A percentile compares a stretch with the other conserved stretches of the same genome.
Evolutionary conservation across 2,888 invertebrate genomes (phyloP).

Genomic region (Apoda limacodes): DNA sequence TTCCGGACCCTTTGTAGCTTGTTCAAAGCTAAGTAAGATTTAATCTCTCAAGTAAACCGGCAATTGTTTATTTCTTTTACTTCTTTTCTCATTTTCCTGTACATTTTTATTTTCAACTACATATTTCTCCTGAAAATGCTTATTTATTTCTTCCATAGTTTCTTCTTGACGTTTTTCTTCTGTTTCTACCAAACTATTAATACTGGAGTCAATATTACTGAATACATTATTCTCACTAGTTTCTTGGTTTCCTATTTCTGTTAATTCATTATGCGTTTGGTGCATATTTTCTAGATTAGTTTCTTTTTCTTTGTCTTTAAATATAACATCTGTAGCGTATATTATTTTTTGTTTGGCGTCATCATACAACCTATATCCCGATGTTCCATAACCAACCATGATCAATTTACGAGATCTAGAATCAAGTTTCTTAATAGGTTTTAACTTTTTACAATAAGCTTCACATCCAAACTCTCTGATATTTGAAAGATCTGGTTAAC

Average conservation of each 20-base stretch:
- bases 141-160: not conserved
- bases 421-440: not conserved
- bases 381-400: not conserved
- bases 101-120: not conserved
- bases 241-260: not conserved
- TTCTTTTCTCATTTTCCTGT: not conserved
- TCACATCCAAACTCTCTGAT: not conserved
- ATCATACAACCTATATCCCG: not conserved
- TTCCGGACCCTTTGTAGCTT: conserved; percentile 1
- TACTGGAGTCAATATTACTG: not conserved
- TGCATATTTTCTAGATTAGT: no score
- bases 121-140: not conserved
- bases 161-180: not conserved
- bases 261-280: not conserved
- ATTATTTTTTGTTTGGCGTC: not conserved
- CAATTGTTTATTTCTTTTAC: not conserved
- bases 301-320: not conserved
- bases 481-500: not conserved
- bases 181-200: not conserved
- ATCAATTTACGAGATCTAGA: not conserved
- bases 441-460: not conserved
- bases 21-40: conserved; percentile 1
- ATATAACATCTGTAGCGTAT: not conserved
- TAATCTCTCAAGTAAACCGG: not conserved
- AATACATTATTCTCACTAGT: no score